Evolutionary conservation across 1,140 invertebrate species (phyloP), one percentile per base, ranked within the genome.

Genomic region (Monomorium pharaonis): DNA sequence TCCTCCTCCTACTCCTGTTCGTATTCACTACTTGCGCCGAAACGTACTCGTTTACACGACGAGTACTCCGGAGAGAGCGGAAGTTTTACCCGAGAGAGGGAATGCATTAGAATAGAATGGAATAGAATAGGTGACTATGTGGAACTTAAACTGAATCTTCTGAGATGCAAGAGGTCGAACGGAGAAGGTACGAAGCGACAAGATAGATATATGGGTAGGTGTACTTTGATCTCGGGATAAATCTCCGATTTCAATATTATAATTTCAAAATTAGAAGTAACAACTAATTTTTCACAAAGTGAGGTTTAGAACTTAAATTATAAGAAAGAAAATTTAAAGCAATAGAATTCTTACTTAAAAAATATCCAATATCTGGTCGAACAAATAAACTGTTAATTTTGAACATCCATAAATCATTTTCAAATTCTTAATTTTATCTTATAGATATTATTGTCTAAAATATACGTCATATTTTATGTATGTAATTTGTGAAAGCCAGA

Each of bases 51-150:
- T 83, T 83, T 83, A 74, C 67, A 74, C 54, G 37, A 70, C 49
- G 67, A 74, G 37, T 21, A 58, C 67, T 72, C 56, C n/a, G 42
- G 21, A 33, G 67, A 74, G 78, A 27, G 78, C 67, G 78, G 78
- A 83, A 74, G 78, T 83, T 83, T 72, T 51, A 58, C n/a, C 33
- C 33, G 37, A 44, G 65, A 81, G 63, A 44, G n/a, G n/a, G 78
- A 83, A 83, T 83, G 56, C 51, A 83, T 74, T 83, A 83, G 78
- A 83, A 58, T 83, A 83, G 67, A 83, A 83, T 83, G 12, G 78
- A 72, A 72, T 83, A 44, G 78, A 83, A 83, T 74, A 60, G 37
- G 27, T 56, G n/a, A 24, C 69, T 72, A 33, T 42, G 33, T 56
- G 69, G 37, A 83, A 72, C 42, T 54, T 72, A 30, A 69, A 83